phyloP scores from a whole-genome alignment of 2,113 vertebrate genomes.

The Chloropsis hardwickii region DNA sequence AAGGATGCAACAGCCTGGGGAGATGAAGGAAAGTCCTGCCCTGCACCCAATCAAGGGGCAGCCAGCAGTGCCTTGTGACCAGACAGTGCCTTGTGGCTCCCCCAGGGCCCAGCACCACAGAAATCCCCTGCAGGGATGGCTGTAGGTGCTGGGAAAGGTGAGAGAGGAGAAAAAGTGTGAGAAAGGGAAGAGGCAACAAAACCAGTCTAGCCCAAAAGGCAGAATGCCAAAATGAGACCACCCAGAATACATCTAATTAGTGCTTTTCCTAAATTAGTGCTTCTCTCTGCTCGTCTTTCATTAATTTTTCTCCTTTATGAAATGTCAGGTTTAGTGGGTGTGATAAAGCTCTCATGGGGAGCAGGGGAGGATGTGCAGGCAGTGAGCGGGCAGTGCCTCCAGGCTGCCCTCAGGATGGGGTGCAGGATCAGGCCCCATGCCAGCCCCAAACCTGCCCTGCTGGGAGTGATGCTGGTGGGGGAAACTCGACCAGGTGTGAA shows the following conservation, averaged over 20 bases:
- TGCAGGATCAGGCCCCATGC: background rate
- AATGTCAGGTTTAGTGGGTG: background rate
- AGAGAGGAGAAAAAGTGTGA: background rate
- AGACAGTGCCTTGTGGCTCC: background rate
- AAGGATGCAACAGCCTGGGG: background rate
- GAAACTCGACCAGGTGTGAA: background rate
- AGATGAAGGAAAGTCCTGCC: background rate
- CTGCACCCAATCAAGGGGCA: background rate
- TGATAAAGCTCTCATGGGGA: background rate
- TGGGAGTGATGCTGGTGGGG: background rate
- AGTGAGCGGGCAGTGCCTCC: background rate
- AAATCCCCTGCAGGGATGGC: background rate
- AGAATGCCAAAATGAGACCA: background rate
- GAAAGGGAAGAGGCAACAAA: background rate
- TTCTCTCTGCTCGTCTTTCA: background rate
- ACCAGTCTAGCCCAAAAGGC: background rate
- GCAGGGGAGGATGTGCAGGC: background rate
- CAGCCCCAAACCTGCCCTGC: background rate
- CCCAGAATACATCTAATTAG: conserved; percentile 32
- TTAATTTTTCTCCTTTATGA: background rate
- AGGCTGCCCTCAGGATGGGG: background rate
- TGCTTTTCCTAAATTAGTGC: background rate
- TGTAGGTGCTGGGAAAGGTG: background rate
- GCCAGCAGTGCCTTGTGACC: background rate
- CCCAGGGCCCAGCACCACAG: rapidly evolving